A percentile compares a stretch with the other conserved stretches of the same genome.
These are phyloP conservation scores for Heptranchias perlo DNA, from an alignment of 2,113 vertebrate species.

Conservation along the genomic window DNA sequence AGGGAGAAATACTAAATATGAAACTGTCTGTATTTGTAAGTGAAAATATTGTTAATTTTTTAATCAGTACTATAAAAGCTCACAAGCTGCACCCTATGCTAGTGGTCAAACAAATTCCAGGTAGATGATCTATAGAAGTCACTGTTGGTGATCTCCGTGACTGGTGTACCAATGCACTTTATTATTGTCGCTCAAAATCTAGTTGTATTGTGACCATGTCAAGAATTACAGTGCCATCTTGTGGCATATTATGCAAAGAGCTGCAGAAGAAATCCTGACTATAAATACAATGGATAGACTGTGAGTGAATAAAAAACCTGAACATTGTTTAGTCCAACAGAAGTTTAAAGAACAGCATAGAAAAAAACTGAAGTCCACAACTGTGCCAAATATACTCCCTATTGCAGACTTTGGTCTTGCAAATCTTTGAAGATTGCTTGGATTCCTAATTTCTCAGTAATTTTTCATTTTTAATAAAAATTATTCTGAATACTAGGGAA, in stretches of 20 bases:
- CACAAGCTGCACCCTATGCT: neutral
- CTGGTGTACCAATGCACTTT: neutral
- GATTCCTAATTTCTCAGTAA: neutral
- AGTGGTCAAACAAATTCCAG: neutral
- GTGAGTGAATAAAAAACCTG: neutral
- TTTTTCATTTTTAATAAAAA: neutral
- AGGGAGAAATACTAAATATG: neutral
- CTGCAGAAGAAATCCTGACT: neutral
- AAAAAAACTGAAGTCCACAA: neutral
- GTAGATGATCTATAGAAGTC: neutral
- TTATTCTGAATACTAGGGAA: too few relatives aligned
- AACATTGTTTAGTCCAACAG: neutral
- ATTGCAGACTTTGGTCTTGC: too few relatives aligned
- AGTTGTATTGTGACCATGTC: neutral
- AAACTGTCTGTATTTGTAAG: neutral
- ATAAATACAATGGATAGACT: too few relatives aligned
- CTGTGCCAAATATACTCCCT: neutral
- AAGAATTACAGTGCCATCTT: constrained; percentile 21
- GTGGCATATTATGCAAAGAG: neutral
- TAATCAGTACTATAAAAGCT: too few relatives aligned
- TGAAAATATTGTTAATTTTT: neutral
- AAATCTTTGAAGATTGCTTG: neutral
- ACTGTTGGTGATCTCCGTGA: neutral
- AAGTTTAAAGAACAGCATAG: neutral
- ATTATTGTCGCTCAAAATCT: neutral